Percentiles rank a stretch among this genome's conserved stretches.
Evolutionary conservation across 1,140 invertebrate genomes (phyloP).

Genomic region (Paracyclopina nana): DNA sequence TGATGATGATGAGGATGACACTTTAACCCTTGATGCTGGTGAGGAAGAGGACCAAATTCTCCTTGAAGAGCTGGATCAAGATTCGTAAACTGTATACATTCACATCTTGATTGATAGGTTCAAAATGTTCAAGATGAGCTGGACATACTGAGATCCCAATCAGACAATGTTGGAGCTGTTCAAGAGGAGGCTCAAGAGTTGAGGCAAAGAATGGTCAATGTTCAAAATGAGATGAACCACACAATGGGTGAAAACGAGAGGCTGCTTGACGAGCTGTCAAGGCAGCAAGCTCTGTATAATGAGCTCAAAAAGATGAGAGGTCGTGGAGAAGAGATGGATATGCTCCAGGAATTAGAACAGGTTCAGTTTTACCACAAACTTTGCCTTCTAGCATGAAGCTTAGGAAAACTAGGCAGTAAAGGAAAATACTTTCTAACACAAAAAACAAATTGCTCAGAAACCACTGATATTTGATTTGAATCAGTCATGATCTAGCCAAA

Average conservation of each 20-base stretch:
- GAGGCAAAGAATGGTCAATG: background rate
- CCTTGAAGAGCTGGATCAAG: background rate
- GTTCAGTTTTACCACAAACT: too few species aligned
- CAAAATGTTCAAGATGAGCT: slow-evolving; percentile 4
- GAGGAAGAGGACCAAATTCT: background rate
- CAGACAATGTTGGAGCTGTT: background rate
- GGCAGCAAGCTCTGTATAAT: background rate
- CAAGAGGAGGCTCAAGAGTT: background rate
- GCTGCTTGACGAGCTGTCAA: background rate
- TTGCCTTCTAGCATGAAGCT: too few species aligned
- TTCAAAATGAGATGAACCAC: background rate
- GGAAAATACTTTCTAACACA: too few species aligned
- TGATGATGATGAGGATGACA: slow-evolving; percentile 1
- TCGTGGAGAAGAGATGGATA: background rate
- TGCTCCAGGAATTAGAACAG: background rate
- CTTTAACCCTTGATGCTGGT: background rate
- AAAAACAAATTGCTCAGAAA: too few species aligned
- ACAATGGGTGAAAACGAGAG: background rate
- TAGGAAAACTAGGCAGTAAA: too few species aligned
- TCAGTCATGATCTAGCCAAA: too few species aligned
- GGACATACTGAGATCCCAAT: background rate
- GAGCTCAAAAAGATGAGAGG: background rate
- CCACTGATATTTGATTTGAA: too few species aligned
- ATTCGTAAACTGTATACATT: background rate
- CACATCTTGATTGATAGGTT: background rate